phyloP scores from a whole-genome alignment of 2,888 invertebrate genomes.

The Lithophane leautieri region DNA sequence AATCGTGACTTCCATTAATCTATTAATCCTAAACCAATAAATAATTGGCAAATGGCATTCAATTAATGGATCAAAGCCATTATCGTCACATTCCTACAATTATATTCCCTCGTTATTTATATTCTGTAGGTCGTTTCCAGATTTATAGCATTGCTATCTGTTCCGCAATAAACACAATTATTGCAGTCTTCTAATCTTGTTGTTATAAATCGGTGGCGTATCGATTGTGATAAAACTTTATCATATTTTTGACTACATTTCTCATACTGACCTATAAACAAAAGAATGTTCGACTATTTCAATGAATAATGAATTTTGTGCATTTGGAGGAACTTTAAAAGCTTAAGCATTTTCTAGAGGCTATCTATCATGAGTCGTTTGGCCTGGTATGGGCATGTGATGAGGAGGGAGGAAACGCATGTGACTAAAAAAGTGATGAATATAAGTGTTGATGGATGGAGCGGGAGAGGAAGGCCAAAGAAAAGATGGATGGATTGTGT shows the following conservation, averaged over 20 bases:
- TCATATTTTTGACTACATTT: neutral
- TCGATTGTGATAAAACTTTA: conserved; percentile 2
- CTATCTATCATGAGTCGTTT: neutral
- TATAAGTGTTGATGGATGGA: no score
- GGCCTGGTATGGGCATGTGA: no score
- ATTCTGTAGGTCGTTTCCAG: conserved; percentile 25
- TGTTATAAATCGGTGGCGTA: conserved; percentile 14
- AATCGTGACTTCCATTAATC: neutral
- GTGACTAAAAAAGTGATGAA: no score
- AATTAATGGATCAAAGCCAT: conserved; percentile 19
- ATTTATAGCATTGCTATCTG: conserved; percentile 27
- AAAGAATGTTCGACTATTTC: neutral
- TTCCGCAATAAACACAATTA: conserved; percentile 34
- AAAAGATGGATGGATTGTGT: no score
- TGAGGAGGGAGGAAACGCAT: no score
- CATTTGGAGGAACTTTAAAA: neutral
- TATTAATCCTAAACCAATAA: neutral
- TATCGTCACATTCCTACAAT: conserved; percentile 16
- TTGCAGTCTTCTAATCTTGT: conserved; percentile 7
- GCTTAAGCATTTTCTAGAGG: neutral
- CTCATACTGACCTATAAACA: neutral
- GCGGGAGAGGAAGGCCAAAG: no score
- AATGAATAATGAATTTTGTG: neutral
- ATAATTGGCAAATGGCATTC: conserved; percentile 1
- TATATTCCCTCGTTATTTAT: conserved; percentile 26